A percentile compares a stretch with the other conserved stretches of the same genome.
Conservation (phyloP, 2,113 vertebrate species). For the Paraplagusia blochii region DNA sequence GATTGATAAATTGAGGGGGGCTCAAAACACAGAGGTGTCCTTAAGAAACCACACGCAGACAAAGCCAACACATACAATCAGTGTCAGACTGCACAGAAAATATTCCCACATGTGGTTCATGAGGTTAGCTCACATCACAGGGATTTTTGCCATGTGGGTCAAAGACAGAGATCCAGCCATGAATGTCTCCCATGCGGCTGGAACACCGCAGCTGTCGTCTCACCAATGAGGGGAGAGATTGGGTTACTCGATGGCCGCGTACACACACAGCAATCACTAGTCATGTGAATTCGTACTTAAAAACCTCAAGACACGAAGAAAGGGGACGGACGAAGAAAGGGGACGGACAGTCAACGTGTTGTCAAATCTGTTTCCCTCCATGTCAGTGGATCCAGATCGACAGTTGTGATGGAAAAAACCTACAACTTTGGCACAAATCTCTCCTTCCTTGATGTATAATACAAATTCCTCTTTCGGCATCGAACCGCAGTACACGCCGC, state of each 20-base stretch:
- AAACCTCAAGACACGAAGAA: conserved; percentile 28
- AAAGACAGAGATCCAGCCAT: conserved; percentile 29
- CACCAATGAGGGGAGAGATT: conserved; percentile 36
- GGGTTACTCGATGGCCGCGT: conserved; percentile 23
- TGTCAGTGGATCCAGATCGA: too few species aligned
- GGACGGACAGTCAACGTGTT: conserved; percentile 6
- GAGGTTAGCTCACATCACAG: conserved; percentile 52
- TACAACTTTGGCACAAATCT: too few species aligned
- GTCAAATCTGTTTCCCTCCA: conserved; percentile 8
- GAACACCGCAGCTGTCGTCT: conserved; percentile 37
- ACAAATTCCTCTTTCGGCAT: too few species aligned
- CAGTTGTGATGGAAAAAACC: too few species aligned
- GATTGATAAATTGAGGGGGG: conserved; percentile 45
- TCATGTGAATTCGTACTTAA: conserved; percentile 11
- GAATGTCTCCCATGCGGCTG: conserved; percentile 34
- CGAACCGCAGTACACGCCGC: too few species aligned
- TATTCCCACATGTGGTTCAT: conserved; percentile 32
- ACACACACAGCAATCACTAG: conserved; percentile 18
- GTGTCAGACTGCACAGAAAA: conserved; percentile 36
- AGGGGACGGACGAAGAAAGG: conserved; percentile 16
- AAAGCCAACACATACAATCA: conserved; percentile 43
- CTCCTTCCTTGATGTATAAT: too few species aligned
- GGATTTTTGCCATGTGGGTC: conserved; percentile 41
- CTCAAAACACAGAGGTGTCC: conserved; percentile 52
- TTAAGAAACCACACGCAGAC: conserved; percentile 32